Conservation (phyloP, 2,113 vertebrate genomes). For the Zosterops pallidus region DNA sequence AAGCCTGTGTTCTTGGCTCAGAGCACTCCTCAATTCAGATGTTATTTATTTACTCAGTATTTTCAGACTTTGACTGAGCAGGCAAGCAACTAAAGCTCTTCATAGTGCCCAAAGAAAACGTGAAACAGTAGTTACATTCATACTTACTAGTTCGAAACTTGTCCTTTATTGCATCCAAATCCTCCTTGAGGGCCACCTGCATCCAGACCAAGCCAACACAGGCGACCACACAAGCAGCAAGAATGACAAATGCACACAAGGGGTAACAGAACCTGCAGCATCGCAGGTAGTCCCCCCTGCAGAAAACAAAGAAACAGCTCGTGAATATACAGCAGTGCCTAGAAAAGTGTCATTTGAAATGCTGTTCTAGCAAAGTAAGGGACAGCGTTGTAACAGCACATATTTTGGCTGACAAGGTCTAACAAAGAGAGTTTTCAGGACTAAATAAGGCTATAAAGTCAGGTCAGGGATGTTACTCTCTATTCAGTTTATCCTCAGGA, state of each 20-base stretch:
- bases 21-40: background rate
- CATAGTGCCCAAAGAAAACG: background rate
- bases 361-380: background rate
- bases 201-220: conserved; percentile 97
- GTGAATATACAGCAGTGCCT: background rate
- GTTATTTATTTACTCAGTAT: background rate
- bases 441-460: background rate
- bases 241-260: conserved; percentile 89
- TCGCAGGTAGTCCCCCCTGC: conserved; percentile 84
- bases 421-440: background rate
- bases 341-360: background rate
- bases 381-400: accelerated
- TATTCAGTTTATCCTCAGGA: background rate
- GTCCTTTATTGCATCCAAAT: conserved; percentile 91
- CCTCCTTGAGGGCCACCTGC: conserved; percentile 95
- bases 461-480: background rate
- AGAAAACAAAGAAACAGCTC: background rate
- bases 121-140: background rate
- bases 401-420: background rate
- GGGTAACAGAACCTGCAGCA: conserved; percentile 95
- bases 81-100: background rate
- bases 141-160: conserved; percentile 91
- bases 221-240: conserved; percentile 91
- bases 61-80: background rate
- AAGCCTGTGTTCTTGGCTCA: background rate